Evolutionary conservation across 2,797 vertebrate species (phyloP), one percentile per base, ranked within the genome.

Genomic region (Spinus olivaceus): DNA sequence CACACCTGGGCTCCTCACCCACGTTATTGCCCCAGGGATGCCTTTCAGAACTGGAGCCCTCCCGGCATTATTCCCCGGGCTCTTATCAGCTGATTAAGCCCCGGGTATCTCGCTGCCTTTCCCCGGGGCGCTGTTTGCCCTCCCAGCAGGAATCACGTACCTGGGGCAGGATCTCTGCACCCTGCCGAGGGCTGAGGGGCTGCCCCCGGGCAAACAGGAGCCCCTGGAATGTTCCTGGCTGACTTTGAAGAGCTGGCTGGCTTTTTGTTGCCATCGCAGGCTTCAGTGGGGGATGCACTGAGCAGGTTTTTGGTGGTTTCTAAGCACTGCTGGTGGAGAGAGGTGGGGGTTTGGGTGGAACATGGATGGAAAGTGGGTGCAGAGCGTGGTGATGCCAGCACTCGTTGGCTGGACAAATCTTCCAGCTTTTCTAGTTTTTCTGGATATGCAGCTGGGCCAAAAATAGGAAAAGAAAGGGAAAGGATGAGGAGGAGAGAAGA

Each of bases 51-150:
- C 12, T 5, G 4, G 32, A 92, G 51, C 28, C 37, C 64, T 82
- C 67, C 72, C 19, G 27, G 39, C 9, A 0, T 41, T 81, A 44
- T 79, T 1, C 3, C 22, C 53, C 35, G 6, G 49, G 41, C 51
- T 3, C 8, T 81, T 94, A 91, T 86, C 86, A 71, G 77, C 84
- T 87, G 84, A 92, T 95, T 92, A 94, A 85, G 69, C 35, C 10
- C 64, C 7, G 72, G 46, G 14, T 95, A 79, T 94, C 86, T 95
- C 16, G 10, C 16, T 60, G 89, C 51, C 46, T 73, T 93, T 79
- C 94, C 94, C 37, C 1, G 23, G 61, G 73, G 65, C 6, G 59
- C 73, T 95, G 85, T 96, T 97, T 95, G 79, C 84, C 51, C 46
- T 49, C 22, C 4, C 41, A 24, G 91, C 80, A 86, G 94, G 78